Base-by-base conservation (phyloP, 2,888 invertebrate species). In the Rhagonycha fulva region DNA sequence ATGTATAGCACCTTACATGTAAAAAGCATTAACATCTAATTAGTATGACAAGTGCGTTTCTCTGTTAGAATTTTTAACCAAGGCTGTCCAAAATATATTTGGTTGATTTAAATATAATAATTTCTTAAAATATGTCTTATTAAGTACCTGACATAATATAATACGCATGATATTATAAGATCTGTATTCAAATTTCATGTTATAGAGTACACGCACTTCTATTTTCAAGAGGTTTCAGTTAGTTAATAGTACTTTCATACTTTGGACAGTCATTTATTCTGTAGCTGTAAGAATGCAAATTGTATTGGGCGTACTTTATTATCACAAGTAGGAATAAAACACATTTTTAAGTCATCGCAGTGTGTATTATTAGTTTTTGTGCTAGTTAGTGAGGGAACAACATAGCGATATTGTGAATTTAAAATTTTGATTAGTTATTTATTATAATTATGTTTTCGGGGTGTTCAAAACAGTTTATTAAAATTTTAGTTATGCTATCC, bases 371-470 rank as follows among this genome's bases (percentile, higher is more conserved):
- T n/a, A 47, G 47, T n/a, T 47, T 47, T 47, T 47, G 47, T 47
- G n/a, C 32, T 47, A n/a, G 23, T 66, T 24, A 66, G 26, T 24
- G 11, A 66, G 0, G 3, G 9, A 66, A 66, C 23, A 12, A 32
- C 4, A n/a, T 47, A n/a, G n/a, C 2, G 7, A n/a, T n/a, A n/a
- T n/a, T 23, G 19, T 66, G 63, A 66, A 11, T 62, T 62, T 62
- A 11, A 26, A 24, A n/a, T 19, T 12, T 24, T 24, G 19, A 24
- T 9, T 14, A 63, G 14, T 62, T 3, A 62, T 19, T 19, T 63
- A 63, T 11, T 66, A 86, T 86, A 86, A 78, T 68, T 32, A 86
- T 86, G 86, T 85, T 84, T 80, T 86, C 84, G 84, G 61, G 83
- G 70, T 85, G 85, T 76, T 83, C 85, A 0, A 85, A 86, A 79